Percentiles rank a stretch among this genome's conserved stretches.
Conservation (phyloP, 2,113 vertebrate species). For the Isurus oxyrinchus region DNA sequence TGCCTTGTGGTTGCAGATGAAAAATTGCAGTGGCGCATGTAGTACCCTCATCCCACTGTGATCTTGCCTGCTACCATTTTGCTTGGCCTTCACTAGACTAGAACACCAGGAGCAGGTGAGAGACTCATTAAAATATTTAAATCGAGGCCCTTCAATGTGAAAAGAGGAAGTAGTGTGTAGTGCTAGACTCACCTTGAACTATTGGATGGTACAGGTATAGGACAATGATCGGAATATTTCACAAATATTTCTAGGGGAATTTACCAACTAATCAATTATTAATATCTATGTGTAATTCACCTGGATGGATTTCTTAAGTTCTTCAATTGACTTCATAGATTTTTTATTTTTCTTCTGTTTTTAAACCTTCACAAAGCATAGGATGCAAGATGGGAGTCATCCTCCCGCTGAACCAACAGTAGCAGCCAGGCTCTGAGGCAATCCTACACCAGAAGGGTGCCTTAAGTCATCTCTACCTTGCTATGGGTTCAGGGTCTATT, state of each 20-base stretch:
- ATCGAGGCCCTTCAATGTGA: not conserved
- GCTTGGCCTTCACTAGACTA: not conserved
- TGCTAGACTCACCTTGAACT: not conserved
- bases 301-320: not conserved
- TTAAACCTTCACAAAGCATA: not conserved
- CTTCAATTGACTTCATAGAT: not conserved
- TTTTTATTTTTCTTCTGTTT: not conserved
- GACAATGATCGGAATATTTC: not conserved
- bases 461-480: not conserved
- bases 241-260: not conserved
- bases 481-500: not conserved
- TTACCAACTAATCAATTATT: not conserved
- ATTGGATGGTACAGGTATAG: not conserved
- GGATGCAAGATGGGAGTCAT: not conserved
- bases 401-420: not conserved
- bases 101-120: not conserved
- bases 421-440: not conserved
- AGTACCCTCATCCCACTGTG: not conserved
- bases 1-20: not conserved
- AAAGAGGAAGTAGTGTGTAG: not conserved
- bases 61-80: not conserved
- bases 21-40: not conserved
- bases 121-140: not conserved
- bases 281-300: not conserved
- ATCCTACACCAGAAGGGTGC: not conserved